phyloP scores from a whole-genome alignment of 2,797 vertebrate genomes.

The Philypnodon macrostomus region DNA sequence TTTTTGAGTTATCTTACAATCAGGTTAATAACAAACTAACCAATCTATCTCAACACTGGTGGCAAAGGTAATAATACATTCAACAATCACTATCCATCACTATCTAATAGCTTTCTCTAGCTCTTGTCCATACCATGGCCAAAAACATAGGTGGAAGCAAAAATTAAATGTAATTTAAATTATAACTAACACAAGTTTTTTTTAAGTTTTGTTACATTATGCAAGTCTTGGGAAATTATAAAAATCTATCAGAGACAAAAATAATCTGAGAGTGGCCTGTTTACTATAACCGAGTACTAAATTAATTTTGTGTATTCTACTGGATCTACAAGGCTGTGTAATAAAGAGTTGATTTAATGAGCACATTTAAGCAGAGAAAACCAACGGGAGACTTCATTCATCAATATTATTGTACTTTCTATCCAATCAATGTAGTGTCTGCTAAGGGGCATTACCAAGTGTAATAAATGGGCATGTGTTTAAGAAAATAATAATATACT shows the following conservation, averaged over 20 bases:
- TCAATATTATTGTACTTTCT: slow-evolving; percentile 76
- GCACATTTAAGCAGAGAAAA: slow-evolving; percentile 70
- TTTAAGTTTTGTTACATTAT: no score
- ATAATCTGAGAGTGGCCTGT: not conserved
- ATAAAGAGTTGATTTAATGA: slow-evolving; percentile 78
- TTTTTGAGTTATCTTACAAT: no score
- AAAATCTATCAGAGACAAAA: not conserved
- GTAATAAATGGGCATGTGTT: slow-evolving; percentile 72
- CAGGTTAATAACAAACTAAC: no score
- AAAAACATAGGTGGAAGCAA: no score
- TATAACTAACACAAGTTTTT: not conserved
- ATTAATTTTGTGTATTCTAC: slow-evolving; percentile 13
- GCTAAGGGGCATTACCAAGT: slow-evolving; percentile 76
- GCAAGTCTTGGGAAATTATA: no score
- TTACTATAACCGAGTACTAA: slow-evolving; percentile 1
- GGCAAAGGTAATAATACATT: no score
- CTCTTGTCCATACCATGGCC: no score
- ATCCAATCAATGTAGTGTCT: slow-evolving; percentile 77
- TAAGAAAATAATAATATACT: slow-evolving; percentile 71
- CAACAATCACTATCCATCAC: no score
- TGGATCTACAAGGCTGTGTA: slow-evolving; percentile 37
- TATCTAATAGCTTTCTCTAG: no score
- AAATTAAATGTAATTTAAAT: no score
- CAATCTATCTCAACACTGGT: no score
- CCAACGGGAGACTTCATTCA: slow-evolving; percentile 62